phyloP scores from a whole-genome alignment of 2,797 vertebrate genomes.

The Esox lucius region DNA sequence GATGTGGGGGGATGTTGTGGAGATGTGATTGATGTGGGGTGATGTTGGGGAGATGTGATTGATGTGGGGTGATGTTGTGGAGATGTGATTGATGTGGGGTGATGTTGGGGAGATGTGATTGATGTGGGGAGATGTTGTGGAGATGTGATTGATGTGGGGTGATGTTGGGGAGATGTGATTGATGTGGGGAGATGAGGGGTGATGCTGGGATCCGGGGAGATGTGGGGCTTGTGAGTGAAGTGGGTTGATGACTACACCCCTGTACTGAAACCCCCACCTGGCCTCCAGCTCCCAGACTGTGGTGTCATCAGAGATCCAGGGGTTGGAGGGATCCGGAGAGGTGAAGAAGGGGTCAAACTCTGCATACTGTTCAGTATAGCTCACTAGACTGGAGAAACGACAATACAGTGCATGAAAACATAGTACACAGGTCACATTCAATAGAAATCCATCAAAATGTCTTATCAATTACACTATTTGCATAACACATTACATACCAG shows the following conservation, averaged over 20 bases:
- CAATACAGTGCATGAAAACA: not conserved
- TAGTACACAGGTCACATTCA: not conserved
- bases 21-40: too few species aligned
- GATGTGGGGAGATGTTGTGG: not conserved
- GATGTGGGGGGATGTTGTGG: too few species aligned
- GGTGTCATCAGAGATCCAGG: conserved; percentile 84
- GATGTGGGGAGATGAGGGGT: too few species aligned
- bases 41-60: too few species aligned
- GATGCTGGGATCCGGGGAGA: too few species aligned
- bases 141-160: not conserved
- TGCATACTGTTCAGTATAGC: conserved; percentile 83
- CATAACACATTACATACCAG: too few species aligned
- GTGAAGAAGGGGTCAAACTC: conserved; percentile 85
- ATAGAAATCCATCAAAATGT: not conserved
- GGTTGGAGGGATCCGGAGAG: conserved; percentile 81
- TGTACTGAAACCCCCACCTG: conserved; percentile 63
- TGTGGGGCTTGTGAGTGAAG: too few species aligned
- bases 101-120: not conserved
- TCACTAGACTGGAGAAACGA: conserved; percentile 75
- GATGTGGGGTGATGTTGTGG: too few species aligned
- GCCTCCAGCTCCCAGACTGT: conserved; percentile 84
- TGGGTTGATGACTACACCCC: too few species aligned
- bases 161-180: too few species aligned
- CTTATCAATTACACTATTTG: too few species aligned
- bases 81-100: too few species aligned